phyloP scores from a whole-genome alignment of 92 coral and sea anemone genomes.

The Umimayanthus chanpuru region DNA sequence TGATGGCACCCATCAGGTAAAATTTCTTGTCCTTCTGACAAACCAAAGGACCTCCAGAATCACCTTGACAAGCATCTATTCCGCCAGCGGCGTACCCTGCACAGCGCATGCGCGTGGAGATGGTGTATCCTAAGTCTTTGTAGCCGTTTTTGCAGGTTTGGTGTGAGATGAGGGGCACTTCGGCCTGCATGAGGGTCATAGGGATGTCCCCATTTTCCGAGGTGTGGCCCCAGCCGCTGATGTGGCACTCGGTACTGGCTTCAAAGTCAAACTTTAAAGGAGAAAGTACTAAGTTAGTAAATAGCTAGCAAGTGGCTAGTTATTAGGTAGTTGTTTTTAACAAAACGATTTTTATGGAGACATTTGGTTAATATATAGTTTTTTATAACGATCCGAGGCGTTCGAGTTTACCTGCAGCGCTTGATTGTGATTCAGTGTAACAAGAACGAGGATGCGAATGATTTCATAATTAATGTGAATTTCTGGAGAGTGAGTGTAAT shows the following conservation, averaged over 20 bases:
- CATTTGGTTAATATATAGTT: too few species aligned
- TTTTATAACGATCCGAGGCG: too few species aligned
- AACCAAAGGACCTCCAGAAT: conserved; percentile 91
- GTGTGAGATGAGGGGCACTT: conserved; percentile 77
- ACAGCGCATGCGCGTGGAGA: conserved; percentile 86
- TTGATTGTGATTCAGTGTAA: too few species aligned
- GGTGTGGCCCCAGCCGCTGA: conserved; percentile 89
- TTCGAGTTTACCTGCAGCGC: too few species aligned
- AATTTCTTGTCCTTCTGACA: conserved; percentile 65
- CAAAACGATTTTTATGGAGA: too few species aligned
- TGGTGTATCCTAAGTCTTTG: conserved; percentile 71
- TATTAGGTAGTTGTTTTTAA: too few species aligned
- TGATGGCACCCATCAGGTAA: conserved; percentile 81
- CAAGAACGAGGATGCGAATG: too few species aligned
- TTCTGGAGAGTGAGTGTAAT: too few species aligned
- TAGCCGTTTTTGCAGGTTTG: conserved; percentile 65
- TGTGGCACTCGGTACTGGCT: conserved; percentile 55
- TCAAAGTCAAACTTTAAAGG: conserved; percentile 46
- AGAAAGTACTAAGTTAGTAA: neutral
- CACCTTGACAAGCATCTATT: conserved; percentile 94
- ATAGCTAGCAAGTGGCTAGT: too few species aligned
- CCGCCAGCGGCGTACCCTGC: conserved; percentile 78
- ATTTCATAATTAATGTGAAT: too few species aligned
- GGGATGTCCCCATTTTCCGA: conserved; percentile 69
- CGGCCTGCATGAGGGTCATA: conserved; percentile 55